Evolutionary conservation across 2,888 invertebrate genomes (phyloP).

Genomic region (Troilus luridus): DNA sequence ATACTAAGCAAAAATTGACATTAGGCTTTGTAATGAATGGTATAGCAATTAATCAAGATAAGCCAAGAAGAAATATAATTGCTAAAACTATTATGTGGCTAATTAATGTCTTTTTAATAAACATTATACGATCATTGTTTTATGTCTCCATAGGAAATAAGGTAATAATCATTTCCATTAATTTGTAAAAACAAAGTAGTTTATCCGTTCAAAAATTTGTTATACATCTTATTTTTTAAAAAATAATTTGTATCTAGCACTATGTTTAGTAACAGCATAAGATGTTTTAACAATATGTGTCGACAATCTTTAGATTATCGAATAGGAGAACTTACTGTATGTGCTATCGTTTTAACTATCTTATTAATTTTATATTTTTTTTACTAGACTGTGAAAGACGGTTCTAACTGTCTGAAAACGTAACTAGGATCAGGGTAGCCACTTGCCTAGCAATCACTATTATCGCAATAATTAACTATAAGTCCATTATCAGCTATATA

Average conservation of each 20-base stretch:
- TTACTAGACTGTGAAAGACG: too few species aligned
- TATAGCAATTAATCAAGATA: background rate
- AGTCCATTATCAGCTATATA: too few species aligned
- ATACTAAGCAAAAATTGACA: constrained; percentile 36
- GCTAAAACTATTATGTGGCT: constrained; percentile 39
- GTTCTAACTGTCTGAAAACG: too few species aligned
- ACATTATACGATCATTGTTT: constrained; percentile 24
- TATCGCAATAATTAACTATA: too few species aligned
- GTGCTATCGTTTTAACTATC: too few species aligned
- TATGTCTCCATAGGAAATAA: constrained; percentile 9
- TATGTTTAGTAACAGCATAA: background rate
- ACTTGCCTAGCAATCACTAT: too few species aligned
- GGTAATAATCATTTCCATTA: background rate
- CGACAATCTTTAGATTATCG: too few species aligned
- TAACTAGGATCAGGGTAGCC: too few species aligned
- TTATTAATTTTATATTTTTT: too few species aligned
- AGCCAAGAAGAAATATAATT: constrained; percentile 5
- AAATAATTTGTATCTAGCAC: background rate
- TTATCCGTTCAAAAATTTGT: background rate
- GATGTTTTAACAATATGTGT: too few species aligned
- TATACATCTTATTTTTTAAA: background rate
- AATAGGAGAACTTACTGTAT: too few species aligned
- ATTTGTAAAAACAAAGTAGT: background rate
- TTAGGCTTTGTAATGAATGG: constrained; percentile 52
- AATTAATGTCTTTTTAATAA: constrained; percentile 44